These are phyloP conservation scores for Andricus grossulariae DNA, from an alignment of 1,140 invertebrate species.

Conservation along the genomic window DNA sequence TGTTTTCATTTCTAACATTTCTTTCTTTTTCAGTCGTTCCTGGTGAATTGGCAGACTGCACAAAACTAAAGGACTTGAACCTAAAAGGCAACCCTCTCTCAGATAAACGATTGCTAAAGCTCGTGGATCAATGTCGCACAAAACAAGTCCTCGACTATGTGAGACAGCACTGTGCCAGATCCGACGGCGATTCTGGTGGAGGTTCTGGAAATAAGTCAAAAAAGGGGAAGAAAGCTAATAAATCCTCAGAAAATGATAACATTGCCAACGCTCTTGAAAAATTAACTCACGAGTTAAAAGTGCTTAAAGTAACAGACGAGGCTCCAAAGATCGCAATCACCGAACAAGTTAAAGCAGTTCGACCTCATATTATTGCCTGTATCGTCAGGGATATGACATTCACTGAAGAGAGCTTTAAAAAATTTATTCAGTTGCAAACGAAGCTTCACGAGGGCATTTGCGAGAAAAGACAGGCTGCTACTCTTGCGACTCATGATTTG, in stretches of 20 bases:
- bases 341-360: constrained; percentile 78
- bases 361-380: constrained; percentile 85
- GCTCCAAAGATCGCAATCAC: constrained; percentile 77
- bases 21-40: constrained; percentile 56
- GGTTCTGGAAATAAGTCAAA: constrained; percentile 63
- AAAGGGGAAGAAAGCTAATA: constrained; percentile 76
- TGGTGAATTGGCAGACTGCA: constrained; percentile 64
- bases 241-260: constrained; percentile 61
- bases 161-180: constrained; percentile 78
- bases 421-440: constrained; percentile 88
- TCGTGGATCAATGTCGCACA: constrained; percentile 82
- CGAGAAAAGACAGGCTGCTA: constrained; percentile 85
- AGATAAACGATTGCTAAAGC: constrained; percentile 84
- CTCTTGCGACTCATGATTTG: constrained; percentile 90
- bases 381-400: constrained; percentile 82
- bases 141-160: constrained; percentile 85
- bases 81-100: constrained; percentile 84
- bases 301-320: constrained; percentile 78
- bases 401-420: constrained; percentile 81
- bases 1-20: constrained; percentile 11
- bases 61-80: constrained; percentile 75
- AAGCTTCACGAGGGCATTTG: constrained; percentile 88
- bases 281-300: constrained; percentile 64
- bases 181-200: constrained; percentile 58
- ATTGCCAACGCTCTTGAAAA: constrained; percentile 52